Conservation (phyloP, 1,140 invertebrate species). For the Orussus abietinus region DNA sequence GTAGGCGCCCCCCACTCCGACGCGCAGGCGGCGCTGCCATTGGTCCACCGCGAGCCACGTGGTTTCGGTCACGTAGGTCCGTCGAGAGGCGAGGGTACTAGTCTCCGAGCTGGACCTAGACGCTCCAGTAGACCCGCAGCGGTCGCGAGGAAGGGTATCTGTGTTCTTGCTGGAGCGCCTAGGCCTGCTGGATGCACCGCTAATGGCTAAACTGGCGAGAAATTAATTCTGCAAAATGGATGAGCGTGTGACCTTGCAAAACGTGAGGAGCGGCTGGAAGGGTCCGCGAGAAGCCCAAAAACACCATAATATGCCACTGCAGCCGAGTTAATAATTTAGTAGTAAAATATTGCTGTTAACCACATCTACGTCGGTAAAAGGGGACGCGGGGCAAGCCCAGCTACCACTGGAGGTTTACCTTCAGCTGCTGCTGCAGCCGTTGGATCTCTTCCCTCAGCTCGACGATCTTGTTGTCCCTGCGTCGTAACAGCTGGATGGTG, state of each 20-base stretch:
- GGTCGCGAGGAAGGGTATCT: background rate
- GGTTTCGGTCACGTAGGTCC: no score
- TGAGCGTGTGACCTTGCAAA: background rate
- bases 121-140: no score
- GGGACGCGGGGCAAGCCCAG: no score
- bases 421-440: constrained; percentile 47
- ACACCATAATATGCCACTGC: constrained; percentile 39
- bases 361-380: constrained; percentile 32
- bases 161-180: background rate
- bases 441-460: constrained; percentile 49
- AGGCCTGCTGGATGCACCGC: background rate
- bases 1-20: no score
- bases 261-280: constrained; percentile 3
- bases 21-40: no score
- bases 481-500: constrained; percentile 40
- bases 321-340: constrained; percentile 40
- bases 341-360: constrained; percentile 33
- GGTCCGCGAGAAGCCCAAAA: constrained; percentile 23
- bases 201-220: no score
- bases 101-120: no score
- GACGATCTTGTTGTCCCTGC: constrained; percentile 45
- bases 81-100: no score
- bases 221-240: no score
- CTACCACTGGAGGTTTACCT: constrained; percentile 30
- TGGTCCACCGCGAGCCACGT: no score